Base-by-base conservation (phyloP, 92 coral and sea anemone genomes). In the Palythoa caribaeorum region DNA sequence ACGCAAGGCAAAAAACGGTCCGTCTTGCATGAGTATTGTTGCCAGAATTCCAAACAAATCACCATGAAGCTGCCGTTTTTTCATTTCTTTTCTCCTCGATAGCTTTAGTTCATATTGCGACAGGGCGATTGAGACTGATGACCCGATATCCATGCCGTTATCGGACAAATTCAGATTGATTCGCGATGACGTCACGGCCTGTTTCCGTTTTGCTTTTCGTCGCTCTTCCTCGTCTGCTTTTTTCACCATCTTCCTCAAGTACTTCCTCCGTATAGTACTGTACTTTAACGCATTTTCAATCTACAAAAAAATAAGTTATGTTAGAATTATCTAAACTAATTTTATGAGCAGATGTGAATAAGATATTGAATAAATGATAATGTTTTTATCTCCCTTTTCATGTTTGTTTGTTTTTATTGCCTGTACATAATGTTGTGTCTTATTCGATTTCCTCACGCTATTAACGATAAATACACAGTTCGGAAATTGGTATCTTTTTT, bases 1-100 rank as follows among this genome's bases (percentile, higher is more conserved):
- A 60, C 98, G 88, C 40, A 94, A 78, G 3, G 79, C 83, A 13
- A 96, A 80, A 70, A 93, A 96, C 0, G 98, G 98, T 1, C 98
- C 98, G 71, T 96, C 98, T 83, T 94, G 96, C 98, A 96, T 96
- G 77, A 96, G 87, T 55, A 96, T 91, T 60, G 93, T 93, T 0
- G 98, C 96, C 5, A 96, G 72, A 36, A 96, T 96, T 15, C 98
- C 98, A 51, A 79, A 94, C 48, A 89, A 72, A 63, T 96, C 98
- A 9, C 98, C 98, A 16, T 94, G 98, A 9, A 96, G 91, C 53
- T 93, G 92, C 59, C 88, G 87, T 75, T 86, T 90, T 37, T 91
- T 89, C 84, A 94, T 90, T 38, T 89, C 60, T 28, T 47, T 1
- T 6, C 13, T 69, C 20, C 47, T 81, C 5, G n/a, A 66, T 21